phyloP scores from a whole-genome alignment of 2,113 vertebrate species.

The Aptenodytes patagonicus region DNA sequence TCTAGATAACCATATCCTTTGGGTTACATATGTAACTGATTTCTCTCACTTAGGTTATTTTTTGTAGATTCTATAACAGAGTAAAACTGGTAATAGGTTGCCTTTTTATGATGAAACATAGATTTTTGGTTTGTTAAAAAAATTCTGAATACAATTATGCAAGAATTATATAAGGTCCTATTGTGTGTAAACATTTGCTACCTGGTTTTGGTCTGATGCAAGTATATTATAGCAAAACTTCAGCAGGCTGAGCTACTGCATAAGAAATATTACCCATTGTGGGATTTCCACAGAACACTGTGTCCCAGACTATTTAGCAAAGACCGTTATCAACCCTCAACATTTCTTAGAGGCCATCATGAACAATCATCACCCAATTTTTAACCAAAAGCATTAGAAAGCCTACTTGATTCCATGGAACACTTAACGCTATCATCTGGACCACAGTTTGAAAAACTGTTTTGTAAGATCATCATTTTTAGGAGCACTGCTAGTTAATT shows the following conservation, averaged over 20 bases:
- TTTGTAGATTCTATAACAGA: not conserved
- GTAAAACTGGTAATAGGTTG: not conserved
- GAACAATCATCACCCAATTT: not conserved
- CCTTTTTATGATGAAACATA: not conserved
- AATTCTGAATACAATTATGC: not conserved
- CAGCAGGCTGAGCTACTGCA: not conserved
- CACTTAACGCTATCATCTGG: no score
- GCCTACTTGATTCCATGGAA: rapidly evolving
- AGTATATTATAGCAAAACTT: not conserved
- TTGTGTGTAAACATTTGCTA: not conserved
- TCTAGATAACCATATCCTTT: no score
- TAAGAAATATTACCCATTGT: not conserved
- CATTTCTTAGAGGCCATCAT: not conserved
- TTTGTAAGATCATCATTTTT: not conserved
- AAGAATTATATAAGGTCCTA: not conserved
- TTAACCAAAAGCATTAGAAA: not conserved
- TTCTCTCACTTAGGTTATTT: not conserved
- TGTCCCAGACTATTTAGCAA: not conserved
- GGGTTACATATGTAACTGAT: not conserved
- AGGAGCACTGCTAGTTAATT: not conserved
- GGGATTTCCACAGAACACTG: not conserved
- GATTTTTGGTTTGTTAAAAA: not conserved
- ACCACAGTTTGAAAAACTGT: not conserved
- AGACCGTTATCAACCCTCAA: not conserved
- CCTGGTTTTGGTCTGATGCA: not conserved